Percentiles rank a stretch among this genome's conserved stretches.
Conservation (phyloP, 2,888 invertebrate species). For the Euproctis similis region DNA sequence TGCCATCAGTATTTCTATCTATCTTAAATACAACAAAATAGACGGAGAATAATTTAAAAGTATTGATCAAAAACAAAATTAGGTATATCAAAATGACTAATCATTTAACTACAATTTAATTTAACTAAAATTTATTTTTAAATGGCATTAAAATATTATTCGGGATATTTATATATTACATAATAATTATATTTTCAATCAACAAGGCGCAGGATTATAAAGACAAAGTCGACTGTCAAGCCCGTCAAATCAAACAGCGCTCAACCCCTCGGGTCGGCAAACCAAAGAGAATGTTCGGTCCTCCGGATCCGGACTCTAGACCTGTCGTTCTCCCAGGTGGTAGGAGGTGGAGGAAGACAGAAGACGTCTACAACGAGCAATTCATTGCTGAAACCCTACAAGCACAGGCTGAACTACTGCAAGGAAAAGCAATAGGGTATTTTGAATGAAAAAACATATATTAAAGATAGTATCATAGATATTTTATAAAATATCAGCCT, state of each 20-base stretch:
- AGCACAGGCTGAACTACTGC: slow-evolving; percentile 89
- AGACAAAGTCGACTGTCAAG: slow-evolving; percentile 62
- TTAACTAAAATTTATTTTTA: background rate
- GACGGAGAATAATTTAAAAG: too few species aligned
- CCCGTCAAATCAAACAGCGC: slow-evolving; percentile 61
- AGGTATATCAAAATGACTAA: too few species aligned
- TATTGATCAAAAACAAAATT: too few species aligned
- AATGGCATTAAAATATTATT: too few species aligned
- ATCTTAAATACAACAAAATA: too few species aligned
- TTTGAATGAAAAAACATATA: too few species aligned
- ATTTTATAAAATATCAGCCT: too few species aligned
- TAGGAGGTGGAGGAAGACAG: slow-evolving; percentile 85
- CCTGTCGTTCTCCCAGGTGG: slow-evolving; percentile 87
- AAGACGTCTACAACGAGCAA: slow-evolving; percentile 92
- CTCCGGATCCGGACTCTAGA: slow-evolving; percentile 79
- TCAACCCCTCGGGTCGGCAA: slow-evolving; percentile 59
- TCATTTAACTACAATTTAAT: background rate
- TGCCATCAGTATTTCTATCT: too few species aligned
- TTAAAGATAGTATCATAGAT: too few species aligned
- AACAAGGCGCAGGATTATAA: slow-evolving; percentile 48
- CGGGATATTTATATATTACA: too few species aligned
- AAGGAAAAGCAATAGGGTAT: slow-evolving; percentile 90
- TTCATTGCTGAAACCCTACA: slow-evolving; percentile 90
- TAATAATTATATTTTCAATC: background rate
- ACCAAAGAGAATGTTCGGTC: slow-evolving; percentile 69